Evolutionary conservation across 2,888 invertebrate species (phyloP), one percentile per base, ranked within the genome.

Genomic region (Sesia apiformis): DNA sequence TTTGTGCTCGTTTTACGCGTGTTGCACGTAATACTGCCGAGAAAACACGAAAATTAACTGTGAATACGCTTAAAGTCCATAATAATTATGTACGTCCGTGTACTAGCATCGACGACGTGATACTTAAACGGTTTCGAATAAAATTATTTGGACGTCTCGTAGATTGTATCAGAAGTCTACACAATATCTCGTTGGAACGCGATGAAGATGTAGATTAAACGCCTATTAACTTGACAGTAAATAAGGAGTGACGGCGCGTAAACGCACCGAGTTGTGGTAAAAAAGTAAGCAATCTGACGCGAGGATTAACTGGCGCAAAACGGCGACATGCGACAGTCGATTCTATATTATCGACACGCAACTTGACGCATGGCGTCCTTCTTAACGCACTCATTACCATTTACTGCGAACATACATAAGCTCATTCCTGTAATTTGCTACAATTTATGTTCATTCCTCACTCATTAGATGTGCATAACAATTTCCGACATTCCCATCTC

Each of bases 311-410:
- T 70, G 72, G 65, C 66, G 59, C 64, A 61, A 64, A 64, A 61
- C 61, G 58, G 60, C 57, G 58, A 63, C 58, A 52, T 58, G 54
- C 55, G 50, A 60, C 62, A 55, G 63, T 64, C 67, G 79, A 77
- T 76, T 68, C 72, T 69, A 74, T 74, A 78, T 23, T 23, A 23
- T 80, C 81, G 71, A 80, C 85, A 85, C 81, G 85, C 84, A 68
- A 84, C 74, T 81, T 83, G 81, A 84, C 76, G 74, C 73, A 82
- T 74, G 70, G 72, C 70, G 64, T 70, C 70, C 64, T 23, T 67
- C 65, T 77, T 75, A 75, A 77, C 74, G 74, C 73, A 66, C 67
- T 70, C 74, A 80, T 80, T 79, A 72, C 75, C 74, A 78, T 81
- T 74, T 67, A 62, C 67, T 64, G 67, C 65, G 4, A 52, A 7